Base-by-base conservation (phyloP, 2,888 invertebrate species). In the Eupsilia transversa region DNA sequence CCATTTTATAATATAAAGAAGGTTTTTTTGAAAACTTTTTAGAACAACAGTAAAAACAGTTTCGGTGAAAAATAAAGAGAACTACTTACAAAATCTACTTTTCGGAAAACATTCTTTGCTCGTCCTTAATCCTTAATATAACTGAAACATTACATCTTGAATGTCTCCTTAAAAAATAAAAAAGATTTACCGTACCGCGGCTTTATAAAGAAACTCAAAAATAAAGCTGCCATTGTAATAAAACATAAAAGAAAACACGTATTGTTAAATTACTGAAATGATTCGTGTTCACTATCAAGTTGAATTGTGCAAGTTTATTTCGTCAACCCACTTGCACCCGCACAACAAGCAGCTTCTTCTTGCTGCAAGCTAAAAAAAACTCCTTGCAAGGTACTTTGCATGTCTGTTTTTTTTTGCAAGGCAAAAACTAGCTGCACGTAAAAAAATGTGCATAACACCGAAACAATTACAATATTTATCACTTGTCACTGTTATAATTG, bases 51-150 rank as follows among this genome's bases (percentile, higher is more conserved):
- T 56, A 33, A 61, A 5, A 57, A 66, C 0, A 46, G 33, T 0
- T 75, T 57, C 70, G 17, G 23, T 74, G 79, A 70, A 79, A 30
- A 54, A 70, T 75, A 64, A 80, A 57, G 23, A 30, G 3, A 43
- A 56, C 4, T n/a, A 14, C 35, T 3, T 17, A 35, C 30, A 67
- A 60, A 27, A 59, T 14, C 0, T 12, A 54, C 35, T 41, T 59
- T 46, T 23, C 2, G 35, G 27, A 61, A 61, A 3, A 57, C 46
- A 66, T 56, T 70, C 0, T 27, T 6, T 35, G 6, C 27, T 46
- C 41, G 23, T 74, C n/a, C 33, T 46, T 77, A 33, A 56, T 30
- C 6, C 27, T 33, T 57, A 30, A 30, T 30, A 20, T 7, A 60
- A 77, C 54, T 41, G 27, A 78, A 72, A 41, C 14, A n/a, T n/a